These are phyloP conservation scores for Drosophila asahinai DNA, from an alignment of 1,140 invertebrate species.

Conservation along the genomic window DNA sequence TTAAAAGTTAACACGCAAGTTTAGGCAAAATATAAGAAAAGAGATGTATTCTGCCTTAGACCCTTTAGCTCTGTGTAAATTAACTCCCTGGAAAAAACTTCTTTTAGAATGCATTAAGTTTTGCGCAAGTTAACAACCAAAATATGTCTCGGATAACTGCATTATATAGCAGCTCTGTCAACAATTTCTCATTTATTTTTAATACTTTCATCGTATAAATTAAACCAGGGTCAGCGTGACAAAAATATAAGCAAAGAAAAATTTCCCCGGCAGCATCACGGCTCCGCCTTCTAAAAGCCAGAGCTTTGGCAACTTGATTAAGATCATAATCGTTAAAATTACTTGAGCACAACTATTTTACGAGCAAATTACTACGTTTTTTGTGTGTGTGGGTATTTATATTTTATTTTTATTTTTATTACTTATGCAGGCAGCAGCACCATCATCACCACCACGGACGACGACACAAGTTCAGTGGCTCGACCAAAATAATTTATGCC, in stretches of 20 bases:
- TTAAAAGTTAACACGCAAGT: background rate
- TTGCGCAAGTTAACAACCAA: background rate
- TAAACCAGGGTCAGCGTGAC: constrained; percentile 26
- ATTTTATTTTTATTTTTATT: constrained; percentile 58
- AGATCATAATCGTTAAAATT: constrained; percentile 68
- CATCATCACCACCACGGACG: constrained; percentile 1
- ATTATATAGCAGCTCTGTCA: background rate
- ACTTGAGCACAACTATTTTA: constrained; percentile 65
- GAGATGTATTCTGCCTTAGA: background rate
- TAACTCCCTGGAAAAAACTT: background rate
- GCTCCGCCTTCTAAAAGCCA: background rate
- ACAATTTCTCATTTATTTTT: constrained; percentile 11
- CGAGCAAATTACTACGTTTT: constrained; percentile 49
- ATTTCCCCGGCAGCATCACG: background rate
- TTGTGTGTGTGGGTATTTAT: constrained; percentile 28
- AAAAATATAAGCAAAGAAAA: constrained; percentile 24
- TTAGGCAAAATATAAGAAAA: too few relatives aligned
- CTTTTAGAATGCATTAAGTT: background rate
- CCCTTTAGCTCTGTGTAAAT: background rate
- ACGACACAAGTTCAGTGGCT: constrained; percentile 49
- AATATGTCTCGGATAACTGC: background rate
- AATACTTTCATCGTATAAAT: constrained; percentile 14
- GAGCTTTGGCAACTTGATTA: constrained; percentile 46
- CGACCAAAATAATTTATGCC: constrained; percentile 54
- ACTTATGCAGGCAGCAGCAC: constrained; percentile 46